phyloP scores from a whole-genome alignment of 2,113 vertebrate genomes.

The Malurus cyaneus region DNA sequence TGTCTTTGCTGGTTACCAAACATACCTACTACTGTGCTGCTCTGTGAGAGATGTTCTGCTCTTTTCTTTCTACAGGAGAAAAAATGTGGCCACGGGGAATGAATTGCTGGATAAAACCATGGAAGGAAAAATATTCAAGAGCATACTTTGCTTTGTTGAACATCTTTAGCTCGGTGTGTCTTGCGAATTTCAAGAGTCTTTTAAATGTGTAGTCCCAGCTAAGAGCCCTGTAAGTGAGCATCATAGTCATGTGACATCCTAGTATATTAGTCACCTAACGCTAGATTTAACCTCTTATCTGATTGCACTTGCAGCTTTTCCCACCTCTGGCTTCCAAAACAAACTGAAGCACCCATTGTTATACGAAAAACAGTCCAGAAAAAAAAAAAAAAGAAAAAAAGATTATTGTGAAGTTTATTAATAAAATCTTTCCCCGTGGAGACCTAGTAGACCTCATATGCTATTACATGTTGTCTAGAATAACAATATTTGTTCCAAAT shows the following conservation, averaged over 20 bases:
- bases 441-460: background rate
- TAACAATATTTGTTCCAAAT: background rate
- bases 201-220: background rate
- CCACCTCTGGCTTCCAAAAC: background rate
- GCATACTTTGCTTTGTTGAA: background rate
- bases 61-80: background rate
- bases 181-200: background rate
- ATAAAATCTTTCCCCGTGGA: background rate
- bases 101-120: background rate
- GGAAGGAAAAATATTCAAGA: background rate
- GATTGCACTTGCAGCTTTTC: background rate
- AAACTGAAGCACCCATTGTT: accelerated
- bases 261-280: background rate
- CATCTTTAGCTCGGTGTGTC: background rate
- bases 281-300: background rate
- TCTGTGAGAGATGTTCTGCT: background rate
- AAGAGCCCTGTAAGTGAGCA: background rate
- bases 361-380: background rate
- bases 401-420: background rate
- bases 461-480: background rate
- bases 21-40: background rate
- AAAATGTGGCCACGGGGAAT: accelerated
- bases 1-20: background rate
- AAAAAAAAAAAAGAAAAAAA: background rate
- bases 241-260: background rate